Conservation (phyloP, 2,113 vertebrate genomes). For the Phaethornis superciliosus region DNA sequence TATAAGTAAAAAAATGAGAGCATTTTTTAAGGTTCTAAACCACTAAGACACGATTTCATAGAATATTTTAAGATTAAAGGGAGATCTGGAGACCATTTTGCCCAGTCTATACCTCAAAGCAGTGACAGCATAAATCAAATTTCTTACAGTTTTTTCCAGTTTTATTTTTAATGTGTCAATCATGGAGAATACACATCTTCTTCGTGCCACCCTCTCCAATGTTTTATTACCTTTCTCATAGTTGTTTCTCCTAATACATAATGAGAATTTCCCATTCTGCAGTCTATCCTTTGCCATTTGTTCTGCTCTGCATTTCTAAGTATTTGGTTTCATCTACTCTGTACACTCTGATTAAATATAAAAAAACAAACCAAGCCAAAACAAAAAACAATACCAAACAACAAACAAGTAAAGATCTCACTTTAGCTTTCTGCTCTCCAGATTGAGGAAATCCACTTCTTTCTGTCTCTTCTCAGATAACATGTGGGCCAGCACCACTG, state of each 20-base stretch:
- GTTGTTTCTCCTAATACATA: neutral
- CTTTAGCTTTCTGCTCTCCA: neutral
- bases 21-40: neutral
- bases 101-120: neutral
- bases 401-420: neutral
- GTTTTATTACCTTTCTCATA: neutral
- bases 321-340: neutral
- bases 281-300: fast-evolving
- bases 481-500: neutral
- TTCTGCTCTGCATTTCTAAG: neutral
- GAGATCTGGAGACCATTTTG: neutral
- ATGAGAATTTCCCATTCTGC: neutral
- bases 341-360: neutral
- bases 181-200: neutral
- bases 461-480: neutral
- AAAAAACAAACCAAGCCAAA: neutral
- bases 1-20: neutral
- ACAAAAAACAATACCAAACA: too few species aligned
- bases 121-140: neutral
- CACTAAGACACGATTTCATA: neutral
- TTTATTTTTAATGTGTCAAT: neutral
- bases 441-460: neutral
- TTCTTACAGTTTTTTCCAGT: neutral
- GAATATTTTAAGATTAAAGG: neutral
- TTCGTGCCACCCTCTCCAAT: neutral